Evolutionary conservation across 2,888 invertebrate genomes (phyloP).

Genomic region (Microctonus hyperodae): DNA sequence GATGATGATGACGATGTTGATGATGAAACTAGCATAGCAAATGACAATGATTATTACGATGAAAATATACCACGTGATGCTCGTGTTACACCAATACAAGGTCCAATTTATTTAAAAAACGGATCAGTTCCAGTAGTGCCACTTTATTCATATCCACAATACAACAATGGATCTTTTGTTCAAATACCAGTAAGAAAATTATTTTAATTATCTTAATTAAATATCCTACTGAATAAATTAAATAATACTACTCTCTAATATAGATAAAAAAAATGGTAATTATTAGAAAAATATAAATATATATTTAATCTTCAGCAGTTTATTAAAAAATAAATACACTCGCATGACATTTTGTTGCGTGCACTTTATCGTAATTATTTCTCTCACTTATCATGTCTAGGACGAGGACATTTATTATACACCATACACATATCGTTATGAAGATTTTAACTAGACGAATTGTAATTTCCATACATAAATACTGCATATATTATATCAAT

Average conservation of each 20-base stretch:
- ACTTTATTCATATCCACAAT: constrained; percentile 82
- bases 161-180: constrained; percentile 86
- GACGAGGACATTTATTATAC: background rate
- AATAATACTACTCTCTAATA: too few species aligned
- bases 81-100: constrained; percentile 84
- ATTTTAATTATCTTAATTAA: background rate
- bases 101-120: constrained; percentile 86
- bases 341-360: constrained; percentile 46
- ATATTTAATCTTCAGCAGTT: background rate
- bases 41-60: constrained; percentile 67
- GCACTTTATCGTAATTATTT: constrained; percentile 41
- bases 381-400: constrained; percentile 27
- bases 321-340: constrained; percentile 23
- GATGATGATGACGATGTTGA: constrained; percentile 60
- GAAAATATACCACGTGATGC: constrained; percentile 62
- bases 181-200: constrained; percentile 85
- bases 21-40: constrained; percentile 67
- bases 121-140: constrained; percentile 88
- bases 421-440: background rate
- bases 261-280: too few species aligned
- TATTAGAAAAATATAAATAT: background rate
- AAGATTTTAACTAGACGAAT: background rate
- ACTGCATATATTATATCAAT: background rate
- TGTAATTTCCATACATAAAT: background rate
- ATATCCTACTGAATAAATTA: too few species aligned